phyloP scores from a whole-genome alignment of 2,888 invertebrate species.

The Drosophila prolongata region DNA sequence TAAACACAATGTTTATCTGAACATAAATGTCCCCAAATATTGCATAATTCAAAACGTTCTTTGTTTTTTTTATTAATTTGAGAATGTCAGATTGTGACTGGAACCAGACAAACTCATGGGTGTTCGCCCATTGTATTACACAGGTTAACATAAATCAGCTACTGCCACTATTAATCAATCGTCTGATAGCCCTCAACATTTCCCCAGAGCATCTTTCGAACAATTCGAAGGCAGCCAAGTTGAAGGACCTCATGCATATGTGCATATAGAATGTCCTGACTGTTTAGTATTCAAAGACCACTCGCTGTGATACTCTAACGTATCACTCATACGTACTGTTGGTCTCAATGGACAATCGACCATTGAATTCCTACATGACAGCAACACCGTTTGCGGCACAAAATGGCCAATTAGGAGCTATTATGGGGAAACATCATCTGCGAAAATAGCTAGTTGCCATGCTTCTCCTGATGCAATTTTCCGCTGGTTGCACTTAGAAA shows the following conservation, averaged over 20 bases:
- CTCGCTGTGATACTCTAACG: constrained; percentile 4
- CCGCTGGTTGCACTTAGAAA: not conserved
- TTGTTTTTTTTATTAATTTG: not conserved
- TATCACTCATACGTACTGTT: constrained; percentile 17
- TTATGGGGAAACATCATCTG: constrained; percentile 3
- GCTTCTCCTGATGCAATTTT: not conserved
- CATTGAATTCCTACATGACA: constrained; percentile 20
- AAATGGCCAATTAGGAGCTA: constrained; percentile 31
- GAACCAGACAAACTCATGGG: not conserved
- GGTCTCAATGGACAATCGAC: constrained; percentile 5
- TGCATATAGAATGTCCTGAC: not conserved
- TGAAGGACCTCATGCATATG: constrained; percentile 33
- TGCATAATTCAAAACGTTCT: not conserved
- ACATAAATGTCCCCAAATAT: too few species aligned
- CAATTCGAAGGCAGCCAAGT: constrained; percentile 9
- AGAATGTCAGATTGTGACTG: not conserved
- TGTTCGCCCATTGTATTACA: not conserved
- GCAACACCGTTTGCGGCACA: constrained; percentile 20
- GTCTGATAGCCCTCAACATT: not conserved
- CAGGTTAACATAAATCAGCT: not conserved
- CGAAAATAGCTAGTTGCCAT: constrained; percentile 6
- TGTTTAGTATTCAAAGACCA: constrained; percentile 14
- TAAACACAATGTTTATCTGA: too few species aligned
- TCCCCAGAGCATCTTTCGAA: constrained; percentile 2
- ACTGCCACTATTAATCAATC: constrained; percentile 8